Percentiles rank a stretch among this genome's conserved stretches.
Evolutionary conservation across 1,140 invertebrate genomes (phyloP).

Genomic region (Dendroctonus valens): DNA sequence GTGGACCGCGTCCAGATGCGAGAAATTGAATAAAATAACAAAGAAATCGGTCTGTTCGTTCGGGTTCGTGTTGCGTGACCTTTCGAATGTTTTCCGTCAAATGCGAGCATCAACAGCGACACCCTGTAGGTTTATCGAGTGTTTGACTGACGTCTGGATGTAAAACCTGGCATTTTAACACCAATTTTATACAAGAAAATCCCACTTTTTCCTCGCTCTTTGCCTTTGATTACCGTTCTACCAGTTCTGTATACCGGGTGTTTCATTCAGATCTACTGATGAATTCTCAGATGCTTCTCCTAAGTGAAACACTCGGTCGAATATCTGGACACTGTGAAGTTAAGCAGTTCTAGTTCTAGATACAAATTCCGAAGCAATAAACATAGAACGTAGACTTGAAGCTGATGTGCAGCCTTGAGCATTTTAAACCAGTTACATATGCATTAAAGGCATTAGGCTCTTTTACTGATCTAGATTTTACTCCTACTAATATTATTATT

Average conservation of each 20-base stretch:
- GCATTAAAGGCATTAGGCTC: background rate
- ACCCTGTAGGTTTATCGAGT: background rate
- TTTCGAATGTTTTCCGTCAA: background rate
- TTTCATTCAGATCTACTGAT: too few relatives aligned
- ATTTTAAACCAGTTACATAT: constrained; percentile 1
- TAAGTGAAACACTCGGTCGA: background rate
- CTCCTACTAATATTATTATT: background rate
- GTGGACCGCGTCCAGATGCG: constrained; percentile 9
- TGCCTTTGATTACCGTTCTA: background rate
- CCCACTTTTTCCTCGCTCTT: background rate
- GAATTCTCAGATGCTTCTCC: too few relatives aligned
- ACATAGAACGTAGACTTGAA: constrained; percentile 1
- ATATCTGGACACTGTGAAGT: background rate
- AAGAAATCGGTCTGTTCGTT: background rate
- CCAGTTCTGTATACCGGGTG: background rate
- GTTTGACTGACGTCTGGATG: background rate
- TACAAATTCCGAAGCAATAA: constrained; percentile 2
- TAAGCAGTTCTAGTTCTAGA: background rate
- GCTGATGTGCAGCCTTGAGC: background rate
- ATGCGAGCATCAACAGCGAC: too few relatives aligned
- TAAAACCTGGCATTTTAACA: constrained; percentile 3
- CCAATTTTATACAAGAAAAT: constrained; percentile 3
- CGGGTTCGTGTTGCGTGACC: background rate
- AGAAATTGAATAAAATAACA: constrained; percentile 3
- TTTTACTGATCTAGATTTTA: background rate